Percentiles rank a stretch among this genome's conserved stretches.
These are phyloP conservation scores for Drosophila colorata DNA, from an alignment of 2,888 invertebrate species.

Conservation along the genomic window DNA sequence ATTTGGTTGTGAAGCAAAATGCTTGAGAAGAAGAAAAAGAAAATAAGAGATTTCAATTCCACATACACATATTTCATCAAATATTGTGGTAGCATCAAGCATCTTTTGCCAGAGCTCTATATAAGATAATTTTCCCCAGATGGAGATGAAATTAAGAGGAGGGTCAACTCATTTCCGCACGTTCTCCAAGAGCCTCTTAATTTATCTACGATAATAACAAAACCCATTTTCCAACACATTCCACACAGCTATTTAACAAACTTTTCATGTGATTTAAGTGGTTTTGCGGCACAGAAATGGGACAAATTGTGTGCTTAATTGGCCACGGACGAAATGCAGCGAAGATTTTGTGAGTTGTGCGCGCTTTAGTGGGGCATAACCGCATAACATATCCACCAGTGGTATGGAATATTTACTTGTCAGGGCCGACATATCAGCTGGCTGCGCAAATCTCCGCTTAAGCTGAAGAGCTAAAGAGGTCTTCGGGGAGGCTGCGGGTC, in stretches of 20 bases:
- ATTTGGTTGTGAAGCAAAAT: too few relatives aligned
- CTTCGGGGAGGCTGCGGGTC: not conserved
- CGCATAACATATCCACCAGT: slow-evolving; percentile 35
- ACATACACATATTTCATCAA: too few relatives aligned
- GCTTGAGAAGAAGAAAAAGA: too few relatives aligned
- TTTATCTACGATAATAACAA: slow-evolving; percentile 3
- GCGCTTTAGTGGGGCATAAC: slow-evolving; percentile 14
- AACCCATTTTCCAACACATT: slow-evolving; percentile 11
- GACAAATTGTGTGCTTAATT: slow-evolving; percentile 24
- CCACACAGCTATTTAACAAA: slow-evolving; percentile 6
- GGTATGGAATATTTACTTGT: slow-evolving; percentile 15
- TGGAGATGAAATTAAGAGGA: not conserved
- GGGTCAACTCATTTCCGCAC: not conserved
- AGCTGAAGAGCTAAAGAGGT: not conserved
- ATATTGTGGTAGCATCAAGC: too few relatives aligned
- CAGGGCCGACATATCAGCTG: too few relatives aligned
- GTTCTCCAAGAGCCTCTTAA: not conserved
- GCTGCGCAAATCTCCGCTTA: slow-evolving; percentile 13
- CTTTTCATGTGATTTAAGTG: slow-evolving; percentile 14
- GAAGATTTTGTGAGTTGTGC: slow-evolving; percentile 8
- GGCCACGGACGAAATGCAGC: slow-evolving; percentile 24
- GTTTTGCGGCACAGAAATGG: not conserved
- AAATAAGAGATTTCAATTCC: too few relatives aligned
- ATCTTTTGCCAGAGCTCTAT: too few relatives aligned
- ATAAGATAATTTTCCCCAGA: too few relatives aligned